Evolutionary conservation across 2,113 vertebrate species (phyloP), one percentile per base, ranked within the genome.

Genomic region (Mastomys natalensis): DNA sequence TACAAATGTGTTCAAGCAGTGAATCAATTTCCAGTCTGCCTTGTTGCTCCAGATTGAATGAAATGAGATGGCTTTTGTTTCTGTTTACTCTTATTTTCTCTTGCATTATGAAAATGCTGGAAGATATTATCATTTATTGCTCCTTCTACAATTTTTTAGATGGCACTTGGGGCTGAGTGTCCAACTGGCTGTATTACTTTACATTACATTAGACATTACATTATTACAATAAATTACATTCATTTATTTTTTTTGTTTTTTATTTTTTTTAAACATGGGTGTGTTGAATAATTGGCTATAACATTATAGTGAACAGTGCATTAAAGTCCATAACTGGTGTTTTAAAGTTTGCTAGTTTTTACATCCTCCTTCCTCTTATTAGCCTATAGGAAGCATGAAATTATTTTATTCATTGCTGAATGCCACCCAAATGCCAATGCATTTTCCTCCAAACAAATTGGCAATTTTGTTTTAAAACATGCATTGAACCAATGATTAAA

Each of bases 391-490:
- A 15, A 45, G 15, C 1, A 53, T 74, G 55, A 58, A 68, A n/a
- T 88, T 89, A 29, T 76, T 94, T 77, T 86, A 22, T 72, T 86
- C 68, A 60, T 89, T 96, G 22, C 43, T 74, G 73, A 22, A 43
- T 93, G 34, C n/a, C 37, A 81, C 51, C 15, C 87, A 58, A 88
- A 87, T 74, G 40, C 87, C 51, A 88, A 87, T 74, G 40, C 96
- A 89, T 81, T 87, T 94, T 87, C 43, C 17, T 85, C 16, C 45
- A 80, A 93, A 91, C 19, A 24, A 96, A 95, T 89, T 91, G 15
- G 21, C 16, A 85, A 45, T 11, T 87, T 87, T 87, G 37, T 74
- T 97, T 7, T 95, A 93, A 94, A 81, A 26, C 1, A n/a, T 40
- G 37, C 58, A n/a, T 24, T 58, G 9, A 62, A 29, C 12, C 40